Percentiles rank a stretch among this genome's conserved stretches.
Conservation (phyloP, 92 coral and sea anemone genomes). For the Hydrozoanthus gracilis region DNA sequence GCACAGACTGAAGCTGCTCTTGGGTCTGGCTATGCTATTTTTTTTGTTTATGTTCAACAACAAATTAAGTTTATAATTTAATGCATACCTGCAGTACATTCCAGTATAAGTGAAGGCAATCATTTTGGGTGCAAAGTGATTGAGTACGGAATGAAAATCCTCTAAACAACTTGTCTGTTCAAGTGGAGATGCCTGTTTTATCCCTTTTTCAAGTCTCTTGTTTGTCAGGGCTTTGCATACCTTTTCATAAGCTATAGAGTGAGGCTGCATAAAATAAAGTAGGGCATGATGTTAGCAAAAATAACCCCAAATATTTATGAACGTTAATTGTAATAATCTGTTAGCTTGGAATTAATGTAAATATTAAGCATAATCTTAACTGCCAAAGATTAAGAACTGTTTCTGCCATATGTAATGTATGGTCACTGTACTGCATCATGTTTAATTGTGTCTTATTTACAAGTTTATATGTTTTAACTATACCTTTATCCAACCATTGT, state of each 20-base stretch:
- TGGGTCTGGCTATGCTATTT: not conserved
- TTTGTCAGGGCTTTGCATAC: slow-evolving; percentile 7
- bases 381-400: not conserved
- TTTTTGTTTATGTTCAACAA: not conserved
- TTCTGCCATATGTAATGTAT: not conserved
- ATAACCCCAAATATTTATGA: not conserved
- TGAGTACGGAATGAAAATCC: not conserved
- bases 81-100: slow-evolving; percentile 6
- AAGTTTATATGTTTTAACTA: not conserved
- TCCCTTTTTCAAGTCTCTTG: slow-evolving; percentile 14
- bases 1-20: not conserved
- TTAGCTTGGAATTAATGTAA: not conserved
- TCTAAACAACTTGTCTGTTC: not conserved
- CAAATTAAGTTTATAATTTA: too few relatives aligned
- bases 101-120: not conserved
- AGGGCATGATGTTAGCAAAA: slow-evolving; percentile 9
- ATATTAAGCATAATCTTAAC: not conserved
- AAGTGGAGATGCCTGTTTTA: slow-evolving; percentile 8
- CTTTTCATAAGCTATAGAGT: slow-evolving; percentile 2
- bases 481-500: slow-evolving; percentile 20
- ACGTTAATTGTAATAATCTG: not conserved
- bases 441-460: not conserved
- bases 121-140: slow-evolving; percentile 13
- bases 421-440: not conserved
- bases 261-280: not conserved